These are phyloP conservation scores for Gastrophysa polygoni DNA, from an alignment of 2,888 invertebrate species.

Conservation along the genomic window DNA sequence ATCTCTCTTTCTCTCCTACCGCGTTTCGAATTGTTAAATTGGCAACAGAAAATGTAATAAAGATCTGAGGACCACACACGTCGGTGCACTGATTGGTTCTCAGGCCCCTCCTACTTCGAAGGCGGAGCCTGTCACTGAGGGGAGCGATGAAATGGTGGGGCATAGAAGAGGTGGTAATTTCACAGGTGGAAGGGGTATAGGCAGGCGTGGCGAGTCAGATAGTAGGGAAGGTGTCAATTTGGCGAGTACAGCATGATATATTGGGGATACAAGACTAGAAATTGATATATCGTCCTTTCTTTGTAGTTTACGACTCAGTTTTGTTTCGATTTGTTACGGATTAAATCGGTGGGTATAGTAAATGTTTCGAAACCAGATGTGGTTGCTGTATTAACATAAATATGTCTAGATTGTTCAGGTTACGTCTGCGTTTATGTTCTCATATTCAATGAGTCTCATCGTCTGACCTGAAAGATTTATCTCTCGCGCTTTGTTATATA, in stretches of 20 bases:
- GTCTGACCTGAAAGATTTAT: slow-evolving; percentile 27
- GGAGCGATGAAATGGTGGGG: slow-evolving; percentile 21
- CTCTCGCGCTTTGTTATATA: slow-evolving; percentile 18
- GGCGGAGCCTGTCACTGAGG: slow-evolving; percentile 24
- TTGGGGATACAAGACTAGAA: slow-evolving; percentile 41
- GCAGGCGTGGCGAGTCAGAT: slow-evolving; percentile 8
- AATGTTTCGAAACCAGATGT: slow-evolving; percentile 36
- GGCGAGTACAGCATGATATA: slow-evolving; percentile 46
- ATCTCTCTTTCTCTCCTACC: slow-evolving; percentile 47
- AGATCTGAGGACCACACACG: slow-evolving; percentile 60
- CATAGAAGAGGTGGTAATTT: slow-evolving; percentile 16
- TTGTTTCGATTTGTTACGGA: slow-evolving; percentile 44
- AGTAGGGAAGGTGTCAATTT: slow-evolving; percentile 45
- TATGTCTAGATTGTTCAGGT: slow-evolving; percentile 37
- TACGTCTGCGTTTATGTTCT: slow-evolving; percentile 31
- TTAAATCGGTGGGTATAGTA: slow-evolving; percentile 40
- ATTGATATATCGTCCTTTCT: slow-evolving; percentile 46
- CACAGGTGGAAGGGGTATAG: slow-evolving; percentile 16
- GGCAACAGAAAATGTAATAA: slow-evolving; percentile 58
- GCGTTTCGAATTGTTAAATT: slow-evolving; percentile 57
- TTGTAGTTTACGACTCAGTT: slow-evolving; percentile 44
- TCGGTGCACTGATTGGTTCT: slow-evolving; percentile 57
- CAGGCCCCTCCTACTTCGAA: slow-evolving; percentile 44
- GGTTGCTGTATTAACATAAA: slow-evolving; percentile 39
- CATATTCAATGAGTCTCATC: slow-evolving; percentile 19